Evolutionary conservation across 2,113 vertebrate genomes (phyloP), one percentile per base, ranked within the genome.

Genomic region (Cynoglossus semilaevis): DNA sequence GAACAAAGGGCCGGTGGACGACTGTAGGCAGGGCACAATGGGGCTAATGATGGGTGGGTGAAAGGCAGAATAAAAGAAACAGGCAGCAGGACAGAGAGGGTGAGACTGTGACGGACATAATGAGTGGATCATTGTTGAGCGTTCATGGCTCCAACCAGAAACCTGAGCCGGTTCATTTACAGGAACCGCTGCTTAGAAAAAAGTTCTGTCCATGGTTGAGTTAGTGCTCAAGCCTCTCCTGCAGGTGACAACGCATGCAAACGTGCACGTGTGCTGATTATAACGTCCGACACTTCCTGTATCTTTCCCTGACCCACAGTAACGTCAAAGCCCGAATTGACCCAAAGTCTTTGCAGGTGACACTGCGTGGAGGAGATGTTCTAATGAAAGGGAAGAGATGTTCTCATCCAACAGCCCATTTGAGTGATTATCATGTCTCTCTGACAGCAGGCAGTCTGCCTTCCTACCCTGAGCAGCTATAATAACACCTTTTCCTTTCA

Each of bases 81-180:
- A 47, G 34, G 16, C 15, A 45, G 44, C 3, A n/a, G 22, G 38
- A 41, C 38, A 29, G 49, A 51, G 52, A 66, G 58, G 65, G 67
- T 46, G 75, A 58, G 76, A 77, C 77, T 70, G 55, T 51, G 76
- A 74, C 49, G 74, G 74, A 63, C 71, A 75, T 79, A 80, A 79
- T 82, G 79, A 79, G 79, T 47, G 67, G 67, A 75, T 83, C 79
- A 64, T 67, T 67, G 63, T 71, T 70, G 73, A 67, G 76, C 66
- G 82, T 81, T 79, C 82, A 53, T 61, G 69, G 73, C 65, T 71
- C 85, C 71, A 76, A 70, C 81, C 66, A 68, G 80, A 76, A 88
- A 82, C 88, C 87, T 87, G 84, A 76, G 83, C 81, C 88, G 89
- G 85, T 90, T 90, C 89, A 90, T 90, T 84, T 87, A 89, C n/a